These are phyloP conservation scores for Zelleria hepariella DNA, from an alignment of 2,888 invertebrate species.

Conservation along the genomic window DNA sequence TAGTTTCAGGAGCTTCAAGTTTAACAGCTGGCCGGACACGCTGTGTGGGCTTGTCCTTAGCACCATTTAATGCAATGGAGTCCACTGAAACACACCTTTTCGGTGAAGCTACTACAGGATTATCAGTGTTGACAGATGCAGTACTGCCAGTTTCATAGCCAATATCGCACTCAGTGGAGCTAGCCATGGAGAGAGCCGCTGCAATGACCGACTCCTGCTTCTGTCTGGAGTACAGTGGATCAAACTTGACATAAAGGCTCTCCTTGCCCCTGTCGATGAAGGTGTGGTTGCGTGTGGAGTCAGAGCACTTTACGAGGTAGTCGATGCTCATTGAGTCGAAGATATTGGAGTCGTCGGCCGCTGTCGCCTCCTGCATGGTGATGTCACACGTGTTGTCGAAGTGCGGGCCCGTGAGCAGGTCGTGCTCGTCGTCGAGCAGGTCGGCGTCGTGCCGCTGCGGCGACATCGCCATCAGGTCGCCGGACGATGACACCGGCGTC, in stretches of 20 bases:
- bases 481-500: conserved; percentile 49
- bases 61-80: conserved; percentile 24
- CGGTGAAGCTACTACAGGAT: conserved; percentile 28
- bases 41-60: conserved; percentile 55
- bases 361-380: conserved; percentile 52
- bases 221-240: conserved; percentile 61
- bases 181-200: conserved; percentile 27
- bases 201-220: conserved; percentile 23
- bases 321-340: conserved; percentile 73
- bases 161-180: conserved; percentile 43
- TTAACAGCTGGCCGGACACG: conserved; percentile 55
- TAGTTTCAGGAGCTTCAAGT: conserved; percentile 29
- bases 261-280: conserved; percentile 64
- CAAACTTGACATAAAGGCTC: conserved; percentile 78
- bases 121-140: conserved; percentile 42
- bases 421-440: conserved; percentile 25
- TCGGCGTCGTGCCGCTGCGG: conserved; percentile 31
- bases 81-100: conserved; percentile 42
- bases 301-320: conserved; percentile 62
- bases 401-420: conserved; percentile 51
- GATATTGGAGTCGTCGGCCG: conserved; percentile 25
- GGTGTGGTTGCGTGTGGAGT: conserved; percentile 43
- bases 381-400: conserved; percentile 56
- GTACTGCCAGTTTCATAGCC: conserved; percentile 61
- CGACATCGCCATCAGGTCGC: conserved; percentile 53